Percentiles rank a stretch among this genome's conserved stretches.
Conservation (phyloP, 2,113 vertebrate species). For the Nesogale talazaci region DNA sequence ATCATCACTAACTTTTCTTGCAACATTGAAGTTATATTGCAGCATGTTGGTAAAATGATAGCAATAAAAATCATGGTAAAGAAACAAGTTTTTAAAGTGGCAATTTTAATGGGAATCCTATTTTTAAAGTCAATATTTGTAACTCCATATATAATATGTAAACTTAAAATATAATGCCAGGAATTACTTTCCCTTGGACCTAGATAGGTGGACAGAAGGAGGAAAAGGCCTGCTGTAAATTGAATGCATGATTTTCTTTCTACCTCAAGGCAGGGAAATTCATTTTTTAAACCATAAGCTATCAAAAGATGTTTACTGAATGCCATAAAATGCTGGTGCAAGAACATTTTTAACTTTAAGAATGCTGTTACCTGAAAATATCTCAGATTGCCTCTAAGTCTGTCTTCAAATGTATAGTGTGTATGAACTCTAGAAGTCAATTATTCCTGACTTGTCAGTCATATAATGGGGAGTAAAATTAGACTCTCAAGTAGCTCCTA, state of each 20-base stretch:
- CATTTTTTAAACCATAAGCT: conserved; percentile 25
- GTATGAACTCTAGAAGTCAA: background rate
- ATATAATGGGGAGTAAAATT: background rate
- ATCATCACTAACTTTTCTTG: background rate
- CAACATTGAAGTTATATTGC: background rate
- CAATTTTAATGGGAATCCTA: background rate
- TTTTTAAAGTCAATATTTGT: conserved; percentile 35
- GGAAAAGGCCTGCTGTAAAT: conserved; percentile 5
- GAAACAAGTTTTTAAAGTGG: background rate
- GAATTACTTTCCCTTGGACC: conserved; percentile 13
- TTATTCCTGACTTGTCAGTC: background rate
- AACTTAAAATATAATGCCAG: conserved; percentile 35
- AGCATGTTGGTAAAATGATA: background rate
- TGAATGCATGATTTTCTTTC: conserved; percentile 29
- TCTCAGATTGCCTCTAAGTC: background rate
- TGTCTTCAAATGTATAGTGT: background rate
- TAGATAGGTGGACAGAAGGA: conserved; percentile 9
- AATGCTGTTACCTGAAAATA: conserved; percentile 15
- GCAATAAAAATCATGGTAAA: conserved; percentile 23
- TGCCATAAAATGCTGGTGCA: background rate
- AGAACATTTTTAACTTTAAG: conserved; percentile 18
- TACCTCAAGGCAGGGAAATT: conserved; percentile 1
- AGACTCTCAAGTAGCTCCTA: too few species aligned
- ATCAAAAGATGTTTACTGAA: conserved; percentile 4
- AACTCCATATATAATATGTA: background rate